A percentile compares a stretch with the other conserved stretches of the same genome.
Evolutionary conservation across 1,140 invertebrate species (phyloP).

Genomic region (Conopomorpha cramerella): DNA sequence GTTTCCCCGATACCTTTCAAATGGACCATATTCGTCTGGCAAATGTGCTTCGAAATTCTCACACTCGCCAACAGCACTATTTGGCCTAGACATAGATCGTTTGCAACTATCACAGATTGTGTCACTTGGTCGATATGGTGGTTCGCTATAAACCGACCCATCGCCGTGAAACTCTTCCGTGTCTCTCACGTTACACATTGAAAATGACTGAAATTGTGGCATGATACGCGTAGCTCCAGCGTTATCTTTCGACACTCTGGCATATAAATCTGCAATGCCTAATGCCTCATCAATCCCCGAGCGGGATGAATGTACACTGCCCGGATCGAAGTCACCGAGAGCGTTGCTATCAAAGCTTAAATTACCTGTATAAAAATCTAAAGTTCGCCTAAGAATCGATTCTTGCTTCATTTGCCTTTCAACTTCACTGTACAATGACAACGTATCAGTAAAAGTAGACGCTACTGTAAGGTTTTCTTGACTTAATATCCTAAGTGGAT

Average conservation of each 20-base stretch:
- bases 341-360: constrained; percentile 24
- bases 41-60: constrained; percentile 39
- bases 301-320: constrained; percentile 37
- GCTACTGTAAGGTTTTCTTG: constrained; percentile 89
- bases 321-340: constrained; percentile 26
- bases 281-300: constrained; percentile 42
- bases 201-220: constrained; percentile 69
- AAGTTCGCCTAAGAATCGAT: constrained; percentile 49
- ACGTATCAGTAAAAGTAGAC: constrained; percentile 83
- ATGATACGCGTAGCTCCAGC: constrained; percentile 33
- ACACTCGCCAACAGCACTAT: constrained; percentile 62
- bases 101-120: constrained; percentile 79
- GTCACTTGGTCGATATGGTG: constrained; percentile 75
- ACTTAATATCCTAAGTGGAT: constrained; percentile 84
- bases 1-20: constrained; percentile 40
- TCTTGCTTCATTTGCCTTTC: constrained; percentile 62
- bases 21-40: constrained; percentile 48
- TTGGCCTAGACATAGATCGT: constrained; percentile 70
- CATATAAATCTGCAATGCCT: constrained; percentile 36
- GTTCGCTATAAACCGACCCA: constrained; percentile 81
- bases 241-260: constrained; percentile 30
- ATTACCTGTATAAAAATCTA: constrained; percentile 47
- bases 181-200: constrained; percentile 72
- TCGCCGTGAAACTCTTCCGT: constrained; percentile 69
- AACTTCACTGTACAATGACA: constrained; percentile 76